phyloP scores from a whole-genome alignment of 2,113 vertebrate genomes.

The Podilymbus podiceps region DNA sequence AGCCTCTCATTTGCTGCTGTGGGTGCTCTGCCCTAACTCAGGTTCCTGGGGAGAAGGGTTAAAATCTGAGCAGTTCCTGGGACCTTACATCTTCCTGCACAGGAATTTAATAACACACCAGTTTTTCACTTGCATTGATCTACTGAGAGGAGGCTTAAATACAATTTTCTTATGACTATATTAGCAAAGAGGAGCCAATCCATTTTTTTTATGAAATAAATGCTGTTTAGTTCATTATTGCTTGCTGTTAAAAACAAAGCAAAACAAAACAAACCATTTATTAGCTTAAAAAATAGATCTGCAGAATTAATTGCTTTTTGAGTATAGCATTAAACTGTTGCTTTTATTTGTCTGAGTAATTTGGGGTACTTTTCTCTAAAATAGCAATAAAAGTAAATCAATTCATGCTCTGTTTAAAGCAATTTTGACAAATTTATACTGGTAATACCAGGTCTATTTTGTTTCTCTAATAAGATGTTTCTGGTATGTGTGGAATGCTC shows the following conservation, averaged over 20 bases:
- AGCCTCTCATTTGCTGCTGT: neutral
- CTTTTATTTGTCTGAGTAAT: neutral
- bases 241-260: neutral
- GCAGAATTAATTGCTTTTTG: slow-evolving; percentile 8
- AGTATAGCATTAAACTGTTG: neutral
- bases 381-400: neutral
- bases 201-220: neutral
- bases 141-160: neutral
- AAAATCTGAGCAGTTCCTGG: neutral
- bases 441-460: neutral
- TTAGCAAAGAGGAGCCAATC: neutral
- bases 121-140: neutral
- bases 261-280: neutral
- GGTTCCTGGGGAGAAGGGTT: neutral
- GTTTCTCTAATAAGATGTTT: neutral
- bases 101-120: neutral
- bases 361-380: neutral
- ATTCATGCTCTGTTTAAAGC: neutral
- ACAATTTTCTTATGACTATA: neutral
- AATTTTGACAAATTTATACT: neutral
- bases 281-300: neutral
- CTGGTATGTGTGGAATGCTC: neutral
- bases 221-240: neutral
- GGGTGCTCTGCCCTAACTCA: neutral
- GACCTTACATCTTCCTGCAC: neutral